Percentiles rank a stretch among this genome's conserved stretches.
Evolutionary conservation across 2,797 vertebrate genomes (phyloP).

Genomic region (Muscicapa striata): DNA sequence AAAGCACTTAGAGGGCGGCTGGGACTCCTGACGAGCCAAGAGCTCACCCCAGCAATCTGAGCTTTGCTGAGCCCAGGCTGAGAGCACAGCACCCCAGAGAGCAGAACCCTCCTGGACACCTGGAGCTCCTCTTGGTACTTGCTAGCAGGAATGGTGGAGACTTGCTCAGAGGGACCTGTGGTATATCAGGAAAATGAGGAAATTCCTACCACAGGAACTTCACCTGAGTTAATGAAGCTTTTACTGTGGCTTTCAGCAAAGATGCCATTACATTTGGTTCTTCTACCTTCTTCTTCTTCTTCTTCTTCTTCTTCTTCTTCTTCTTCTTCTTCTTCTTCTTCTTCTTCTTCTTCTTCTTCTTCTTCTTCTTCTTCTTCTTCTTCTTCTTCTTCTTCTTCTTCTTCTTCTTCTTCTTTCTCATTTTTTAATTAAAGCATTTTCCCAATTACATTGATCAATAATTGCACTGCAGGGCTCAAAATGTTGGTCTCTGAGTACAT

Average conservation of each 20-base stretch:
- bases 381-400: too few species aligned
- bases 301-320: too few species aligned
- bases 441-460: background rate
- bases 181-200: background rate
- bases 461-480: background rate
- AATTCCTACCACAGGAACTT: background rate
- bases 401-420: too few species aligned
- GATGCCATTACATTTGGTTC: fast-evolving
- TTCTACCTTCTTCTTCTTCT: too few species aligned
- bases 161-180: background rate
- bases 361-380: background rate
- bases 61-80: background rate
- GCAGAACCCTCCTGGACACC: background rate
- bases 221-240: background rate
- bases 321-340: too few species aligned
- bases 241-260: background rate
- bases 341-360: too few species aligned
- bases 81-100: background rate
- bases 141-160: fast-evolving
- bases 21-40: background rate
- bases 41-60: background rate
- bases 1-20: background rate
- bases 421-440: background rate
- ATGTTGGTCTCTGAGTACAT: background rate
- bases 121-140: background rate